Conservation (phyloP, 1,140 invertebrate genomes). For the Pseudomyrmex flavicornis region DNA sequence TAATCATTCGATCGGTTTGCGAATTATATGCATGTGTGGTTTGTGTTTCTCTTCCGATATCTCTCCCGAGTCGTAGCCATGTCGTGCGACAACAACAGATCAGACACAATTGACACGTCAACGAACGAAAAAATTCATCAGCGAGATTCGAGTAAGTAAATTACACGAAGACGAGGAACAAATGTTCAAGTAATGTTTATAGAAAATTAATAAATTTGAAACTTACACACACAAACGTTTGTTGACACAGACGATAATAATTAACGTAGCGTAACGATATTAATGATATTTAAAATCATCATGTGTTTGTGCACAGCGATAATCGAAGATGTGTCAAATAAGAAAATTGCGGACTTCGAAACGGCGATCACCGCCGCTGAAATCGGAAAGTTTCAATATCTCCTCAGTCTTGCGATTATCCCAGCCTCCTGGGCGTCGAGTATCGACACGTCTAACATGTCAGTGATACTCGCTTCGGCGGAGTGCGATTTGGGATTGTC, state of each 20-base stretch:
- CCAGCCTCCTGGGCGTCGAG: constrained; percentile 88
- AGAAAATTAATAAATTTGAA: not conserved
- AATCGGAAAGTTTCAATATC: constrained; percentile 89
- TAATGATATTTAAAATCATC: too few species aligned
- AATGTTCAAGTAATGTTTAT: not conserved
- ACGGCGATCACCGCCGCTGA: constrained; percentile 87
- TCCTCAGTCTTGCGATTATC: constrained; percentile 87
- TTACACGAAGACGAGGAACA: not conserved
- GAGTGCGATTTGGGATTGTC: constrained; percentile 89
- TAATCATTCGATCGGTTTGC: not conserved
- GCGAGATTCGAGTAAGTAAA: constrained; percentile 49
- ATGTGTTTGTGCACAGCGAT: not conserved
- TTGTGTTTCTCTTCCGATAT: not conserved
- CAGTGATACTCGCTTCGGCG: constrained; percentile 89
- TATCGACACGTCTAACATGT: constrained; percentile 88
- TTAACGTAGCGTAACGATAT: too few species aligned
- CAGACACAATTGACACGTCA: not conserved
- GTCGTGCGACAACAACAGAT: constrained; percentile 43
- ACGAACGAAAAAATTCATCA: not conserved
- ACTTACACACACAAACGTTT: too few species aligned
- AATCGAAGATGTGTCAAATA: constrained; percentile 52
- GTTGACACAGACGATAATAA: too few species aligned
- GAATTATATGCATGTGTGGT: not conserved
- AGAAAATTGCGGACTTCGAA: constrained; percentile 87
- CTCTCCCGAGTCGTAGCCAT: not conserved